These are phyloP conservation scores for Ranitomeya imitator DNA, from an alignment of 2,113 vertebrate species.

Conservation along the genomic window DNA sequence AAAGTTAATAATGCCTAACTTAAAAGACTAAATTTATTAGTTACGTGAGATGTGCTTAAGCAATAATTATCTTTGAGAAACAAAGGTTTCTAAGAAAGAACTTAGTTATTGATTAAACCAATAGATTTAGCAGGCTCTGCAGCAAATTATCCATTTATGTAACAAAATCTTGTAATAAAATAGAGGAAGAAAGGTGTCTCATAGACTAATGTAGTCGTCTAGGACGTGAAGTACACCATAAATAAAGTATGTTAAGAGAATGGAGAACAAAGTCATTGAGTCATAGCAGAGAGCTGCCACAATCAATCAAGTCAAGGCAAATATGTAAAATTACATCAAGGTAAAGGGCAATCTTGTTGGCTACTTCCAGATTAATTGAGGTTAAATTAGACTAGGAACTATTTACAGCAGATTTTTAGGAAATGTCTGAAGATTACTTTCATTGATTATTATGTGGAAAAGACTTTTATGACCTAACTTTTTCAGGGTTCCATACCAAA, in stretches of 20 bases:
- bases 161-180: constrained; percentile 13
- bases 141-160: not conserved
- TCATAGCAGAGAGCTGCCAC: constrained; percentile 7
- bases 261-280: not conserved
- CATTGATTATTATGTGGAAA: not conserved
- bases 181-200: not conserved
- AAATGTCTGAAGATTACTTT: not conserved
- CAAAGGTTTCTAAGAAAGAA: not conserved
- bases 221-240: not conserved
- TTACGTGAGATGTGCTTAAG: not conserved
- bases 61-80: not conserved
- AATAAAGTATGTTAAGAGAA: not conserved
- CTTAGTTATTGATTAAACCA: not conserved
- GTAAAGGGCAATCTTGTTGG: constrained; percentile 13
- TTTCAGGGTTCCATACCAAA: not conserved
- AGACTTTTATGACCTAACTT: not conserved
- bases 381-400: constrained; percentile 16
- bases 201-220: not conserved
- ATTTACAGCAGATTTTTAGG: not conserved
- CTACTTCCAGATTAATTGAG: constrained; percentile 22
- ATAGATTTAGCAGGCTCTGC: not conserved
- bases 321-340: constrained; percentile 15
- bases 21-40: not conserved
- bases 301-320: constrained; percentile 12
- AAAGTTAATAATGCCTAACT: not conserved